Conservation (phyloP, 2,797 vertebrate genomes). For the Oophaga sylvatica region DNA sequence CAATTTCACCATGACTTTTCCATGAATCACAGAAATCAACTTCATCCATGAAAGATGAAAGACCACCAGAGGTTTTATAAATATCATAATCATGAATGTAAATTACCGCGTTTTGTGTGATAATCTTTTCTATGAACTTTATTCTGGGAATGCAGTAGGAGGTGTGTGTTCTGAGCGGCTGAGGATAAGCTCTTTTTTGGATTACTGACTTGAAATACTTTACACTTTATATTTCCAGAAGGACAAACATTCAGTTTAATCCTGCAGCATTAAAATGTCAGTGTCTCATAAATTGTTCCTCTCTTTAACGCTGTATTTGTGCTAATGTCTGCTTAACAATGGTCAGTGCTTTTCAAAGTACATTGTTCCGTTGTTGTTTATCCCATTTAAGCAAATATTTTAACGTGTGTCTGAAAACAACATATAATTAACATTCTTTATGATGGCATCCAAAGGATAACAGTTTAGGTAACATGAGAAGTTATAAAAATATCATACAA, state of each 20-base stretch:
- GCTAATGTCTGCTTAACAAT: background rate
- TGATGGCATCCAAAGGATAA: background rate
- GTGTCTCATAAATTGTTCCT: conserved; percentile 11
- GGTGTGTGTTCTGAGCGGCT: conserved; percentile 15
- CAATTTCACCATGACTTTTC: conserved; percentile 64
- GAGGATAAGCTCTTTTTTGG: conserved; percentile 44
- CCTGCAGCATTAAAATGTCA: conserved; percentile 48
- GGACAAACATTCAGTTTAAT: conserved; percentile 42
- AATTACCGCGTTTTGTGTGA: conserved; percentile 50
- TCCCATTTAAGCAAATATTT: background rate
- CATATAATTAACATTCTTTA: background rate
- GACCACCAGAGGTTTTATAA: conserved; percentile 57
- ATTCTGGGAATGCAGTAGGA: conserved; percentile 22
- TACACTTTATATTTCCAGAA: conserved; percentile 27
- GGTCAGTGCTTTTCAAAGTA: background rate
- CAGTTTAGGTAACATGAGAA: background rate
- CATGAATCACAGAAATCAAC: conserved; percentile 64
- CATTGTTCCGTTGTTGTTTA: background rate
- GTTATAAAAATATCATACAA: too few species aligned
- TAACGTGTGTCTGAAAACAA: background rate
- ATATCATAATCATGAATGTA: conserved; percentile 41
- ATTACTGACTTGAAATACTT: conserved; percentile 43
- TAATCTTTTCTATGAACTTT: conserved; percentile 46
- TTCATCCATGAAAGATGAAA: conserved; percentile 63
- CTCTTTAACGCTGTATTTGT: conserved; percentile 25